These are phyloP conservation scores for Micropoecilia bifurca DNA, from an alignment of 2,797 vertebrate genomes.

Conservation along the genomic window DNA sequence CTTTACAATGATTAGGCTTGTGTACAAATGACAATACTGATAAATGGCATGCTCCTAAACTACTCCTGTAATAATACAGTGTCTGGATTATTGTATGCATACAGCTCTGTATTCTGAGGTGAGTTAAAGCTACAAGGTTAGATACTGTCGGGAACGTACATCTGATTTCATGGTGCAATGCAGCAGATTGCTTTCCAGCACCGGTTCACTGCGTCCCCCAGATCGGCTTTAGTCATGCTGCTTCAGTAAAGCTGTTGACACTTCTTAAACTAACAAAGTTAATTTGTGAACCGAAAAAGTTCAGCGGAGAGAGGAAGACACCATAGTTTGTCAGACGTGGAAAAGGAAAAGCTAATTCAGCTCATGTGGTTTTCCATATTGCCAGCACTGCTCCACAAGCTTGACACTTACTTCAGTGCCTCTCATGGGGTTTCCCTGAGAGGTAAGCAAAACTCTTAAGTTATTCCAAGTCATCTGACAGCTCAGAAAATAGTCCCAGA, in stretches of 20 bases:
- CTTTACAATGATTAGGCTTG: conserved; percentile 64
- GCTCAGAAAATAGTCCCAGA: conserved; percentile 17
- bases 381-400: conserved; percentile 38
- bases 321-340: conserved; percentile 42
- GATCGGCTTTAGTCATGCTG: conserved; percentile 48
- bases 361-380: conserved; percentile 40
- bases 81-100: conserved; percentile 28
- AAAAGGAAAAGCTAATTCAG: conserved; percentile 51
- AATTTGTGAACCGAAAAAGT: conserved; percentile 31
- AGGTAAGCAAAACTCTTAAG: conserved; percentile 41
- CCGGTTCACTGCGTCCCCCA: conserved; percentile 33
- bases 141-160: conserved; percentile 23
- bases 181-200: conserved; percentile 18
- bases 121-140: conserved; percentile 4
- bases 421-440: conserved; percentile 32
- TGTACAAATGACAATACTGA: conserved; percentile 65
- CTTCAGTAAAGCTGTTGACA: conserved; percentile 55
- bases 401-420: conserved; percentile 48
- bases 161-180: conserved; percentile 21
- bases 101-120: background rate
- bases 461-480: conserved; percentile 60
- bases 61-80: conserved; percentile 33
- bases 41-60: conserved; percentile 45
- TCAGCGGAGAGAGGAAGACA: conserved; percentile 19
- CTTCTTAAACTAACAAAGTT: conserved; percentile 49